Evolutionary conservation across 2,797 vertebrate species (phyloP).

Genomic region (Gadopsis bispinosus): DNA sequence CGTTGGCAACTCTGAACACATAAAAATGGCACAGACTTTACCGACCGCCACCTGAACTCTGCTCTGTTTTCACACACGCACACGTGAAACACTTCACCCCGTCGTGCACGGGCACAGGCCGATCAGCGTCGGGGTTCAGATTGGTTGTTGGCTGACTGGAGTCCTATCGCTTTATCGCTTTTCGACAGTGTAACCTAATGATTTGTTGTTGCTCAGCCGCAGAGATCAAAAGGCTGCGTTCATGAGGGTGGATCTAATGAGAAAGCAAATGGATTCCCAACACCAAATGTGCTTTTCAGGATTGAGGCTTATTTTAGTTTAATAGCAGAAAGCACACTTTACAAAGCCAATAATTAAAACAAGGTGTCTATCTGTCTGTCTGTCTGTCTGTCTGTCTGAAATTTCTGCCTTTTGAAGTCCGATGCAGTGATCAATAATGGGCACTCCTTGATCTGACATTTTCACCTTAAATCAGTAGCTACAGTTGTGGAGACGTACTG

Average conservation of each 20-base stretch:
- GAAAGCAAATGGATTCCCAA: constrained; percentile 21
- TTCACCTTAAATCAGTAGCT: too few species aligned
- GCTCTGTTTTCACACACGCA: constrained; percentile 15
- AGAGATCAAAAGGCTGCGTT: constrained; percentile 45
- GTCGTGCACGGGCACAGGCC: not conserved
- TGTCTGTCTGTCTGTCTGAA: constrained; percentile 3
- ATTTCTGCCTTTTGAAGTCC: too few species aligned
- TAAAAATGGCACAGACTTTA: not conserved
- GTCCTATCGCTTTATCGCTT: constrained; percentile 28
- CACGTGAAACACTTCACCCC: constrained; percentile 1
- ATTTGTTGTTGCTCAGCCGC: constrained; percentile 38
- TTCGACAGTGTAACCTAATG: constrained; percentile 30
- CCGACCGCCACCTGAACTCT: not conserved
- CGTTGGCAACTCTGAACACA: not conserved
- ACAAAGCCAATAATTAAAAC: constrained; percentile 8
- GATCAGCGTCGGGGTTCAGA: constrained; percentile 20
- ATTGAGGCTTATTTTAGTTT: constrained; percentile 31
- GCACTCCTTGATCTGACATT: too few species aligned
- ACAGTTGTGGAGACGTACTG: too few species aligned
- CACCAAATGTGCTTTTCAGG: constrained; percentile 29
- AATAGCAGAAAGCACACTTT: constrained; percentile 1
- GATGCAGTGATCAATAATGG: too few species aligned
- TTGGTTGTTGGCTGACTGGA: constrained; percentile 20
- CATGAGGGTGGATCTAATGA: constrained; percentile 35
- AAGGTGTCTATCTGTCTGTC: constrained; percentile 5